Evolutionary conservation across 2,888 invertebrate species (phyloP).

Genomic region (Campoplex nolae): DNA sequence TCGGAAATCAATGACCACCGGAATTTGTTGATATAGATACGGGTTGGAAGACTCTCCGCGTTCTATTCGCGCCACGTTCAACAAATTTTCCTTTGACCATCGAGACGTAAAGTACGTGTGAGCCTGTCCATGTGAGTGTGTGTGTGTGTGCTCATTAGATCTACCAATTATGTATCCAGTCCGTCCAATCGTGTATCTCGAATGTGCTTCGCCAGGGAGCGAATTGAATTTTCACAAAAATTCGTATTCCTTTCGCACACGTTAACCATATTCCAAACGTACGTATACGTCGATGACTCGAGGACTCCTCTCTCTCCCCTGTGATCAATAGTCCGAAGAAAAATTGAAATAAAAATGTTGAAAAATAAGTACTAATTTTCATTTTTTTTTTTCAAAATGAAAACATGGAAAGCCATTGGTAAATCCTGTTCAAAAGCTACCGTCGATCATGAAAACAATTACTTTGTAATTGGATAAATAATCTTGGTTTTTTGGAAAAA

Average conservation of each 20-base stretch:
- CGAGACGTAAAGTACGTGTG: slow-evolving; percentile 29
- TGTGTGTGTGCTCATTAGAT: slow-evolving; percentile 62
- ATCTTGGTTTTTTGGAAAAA: not conserved
- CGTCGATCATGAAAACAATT: not conserved
- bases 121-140: slow-evolving; percentile 30
- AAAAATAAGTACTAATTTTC: not conserved
- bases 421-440: not conserved
- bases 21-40: slow-evolving; percentile 61
- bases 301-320: not conserved
- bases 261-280: not conserved
- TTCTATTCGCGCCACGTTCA: slow-evolving; percentile 30
- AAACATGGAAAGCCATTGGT: not conserved
- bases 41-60: slow-evolving; percentile 6
- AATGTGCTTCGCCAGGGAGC: slow-evolving; percentile 11
- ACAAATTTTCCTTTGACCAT: slow-evolving; percentile 63
- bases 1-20: slow-evolving; percentile 65
- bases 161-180: slow-evolving; percentile 55
- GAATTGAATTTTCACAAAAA: slow-evolving; percentile 55
- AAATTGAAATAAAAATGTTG: not conserved
- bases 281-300: slow-evolving; percentile 1
- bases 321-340: not conserved
- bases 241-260: slow-evolving; percentile 41
- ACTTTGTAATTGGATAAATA: too few relatives aligned
- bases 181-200: not conserved
- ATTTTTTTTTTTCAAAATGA: not conserved